Evolutionary conservation across 2,113 vertebrate species (phyloP), one percentile per base, ranked within the genome.

Genomic region (Tachysurus vachellii): DNA sequence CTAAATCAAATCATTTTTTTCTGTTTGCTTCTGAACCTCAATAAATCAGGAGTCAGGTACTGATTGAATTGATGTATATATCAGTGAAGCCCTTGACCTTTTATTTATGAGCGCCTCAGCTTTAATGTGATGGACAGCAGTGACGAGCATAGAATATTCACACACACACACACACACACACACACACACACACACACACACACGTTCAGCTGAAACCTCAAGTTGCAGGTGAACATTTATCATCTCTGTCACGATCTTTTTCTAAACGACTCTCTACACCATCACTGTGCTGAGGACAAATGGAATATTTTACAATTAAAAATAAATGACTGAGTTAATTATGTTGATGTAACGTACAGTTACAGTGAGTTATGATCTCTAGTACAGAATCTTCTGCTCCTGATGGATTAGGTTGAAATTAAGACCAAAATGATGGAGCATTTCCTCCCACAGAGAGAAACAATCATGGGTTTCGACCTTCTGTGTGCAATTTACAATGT

Each of bases 121-220:
- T 28, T 56, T 26, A 64, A 66, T 53, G 85, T 80, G 76, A 86
- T 56, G 47, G 23, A 54, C 61, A 66, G 59, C 47, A 85, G 57
- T 59, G 21, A 59, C 0, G 23, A 75, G 70, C 16, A 57, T 19
- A 28, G 42, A 85, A 28, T 31, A 17, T 36, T 56, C 16, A 59
- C n/a, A 19, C 28, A 79, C 76, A 84, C 54, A 80, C 75, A 86
- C 84, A 85, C 83, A 54, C 70, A 56, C 70, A 50, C 50, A 64
- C 73, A 66, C 84, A 54, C 71, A 79, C 84, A 85, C 44, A 71
- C 66, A 61, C 57, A 87, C 56, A 53, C 53, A 82, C 68, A 73
- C 64, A 77, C 83, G 44, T 26, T 57, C 53, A 56, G 61, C 23
- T 70, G 56, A n/a, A n/a, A 62, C 57, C 62, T 56, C 23, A 53